Evolutionary conservation across 2,113 vertebrate species (phyloP), one percentile per base, ranked within the genome.

Genomic region (Myanophis thanlyinensis): DNA sequence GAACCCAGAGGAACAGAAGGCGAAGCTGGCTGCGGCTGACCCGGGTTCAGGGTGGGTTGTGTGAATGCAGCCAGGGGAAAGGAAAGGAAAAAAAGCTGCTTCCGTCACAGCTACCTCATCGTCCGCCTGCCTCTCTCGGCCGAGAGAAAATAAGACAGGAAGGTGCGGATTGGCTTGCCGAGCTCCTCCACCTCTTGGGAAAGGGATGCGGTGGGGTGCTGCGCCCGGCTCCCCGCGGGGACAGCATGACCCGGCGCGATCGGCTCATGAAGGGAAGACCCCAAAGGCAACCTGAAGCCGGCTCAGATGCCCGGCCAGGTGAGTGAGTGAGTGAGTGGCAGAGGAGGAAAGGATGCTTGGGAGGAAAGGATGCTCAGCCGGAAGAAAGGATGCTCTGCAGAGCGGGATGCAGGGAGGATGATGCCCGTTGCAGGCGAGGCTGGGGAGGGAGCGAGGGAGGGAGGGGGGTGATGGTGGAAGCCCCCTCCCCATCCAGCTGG

Each of bases 161-260:
- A 22, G 46, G 84, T 85, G 52, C 44, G 27, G 84, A 87, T 59
- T 85, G 90, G 90, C n/a, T n/a, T n/a, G n/a, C n/a, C n/a, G n/a
- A n/a, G n/a, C n/a, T n/a, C n/a, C n/a, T n/a, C n/a, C n/a, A n/a
- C n/a, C n/a, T n/a, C n/a, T n/a, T n/a, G n/a, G n/a, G n/a, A n/a
- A n/a, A 85, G 91, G 91, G 87, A 92, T 92, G 91, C 87, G 87
- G 87, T 25, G 91, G 67, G 87, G 91, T 87, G 51, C 51, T 7
- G 27, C 8, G 62, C 18, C 67, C 7, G 44, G 20, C 87, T 87
- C 91, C 91, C 67, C 40, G 23, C 18, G 67, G 54, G 62, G 51
- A 48, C 48, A 88, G 44, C 46, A 90, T 84, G 54, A 67, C 91
- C 53, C 52, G 85, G 23, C 52, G 85, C 46, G 85, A 90, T 44